These are phyloP conservation scores for Hippopotamus amphibius DNA, from an alignment of 2,113 vertebrate genomes.

Conservation along the genomic window DNA sequence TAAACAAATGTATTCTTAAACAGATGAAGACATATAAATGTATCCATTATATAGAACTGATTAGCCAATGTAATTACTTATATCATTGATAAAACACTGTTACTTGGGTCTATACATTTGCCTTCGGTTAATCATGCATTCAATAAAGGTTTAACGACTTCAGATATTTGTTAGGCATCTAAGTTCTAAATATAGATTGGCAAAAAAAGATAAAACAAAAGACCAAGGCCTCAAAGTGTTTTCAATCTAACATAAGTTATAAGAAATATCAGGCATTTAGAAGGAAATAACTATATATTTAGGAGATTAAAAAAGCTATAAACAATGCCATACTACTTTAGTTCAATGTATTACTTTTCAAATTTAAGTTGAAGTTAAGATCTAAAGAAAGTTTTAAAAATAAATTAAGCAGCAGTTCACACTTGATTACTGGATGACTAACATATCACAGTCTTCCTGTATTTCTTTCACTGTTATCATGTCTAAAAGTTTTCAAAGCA, in stretches of 20 bases:
- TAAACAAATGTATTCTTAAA: not conserved
- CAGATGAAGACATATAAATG: not conserved
- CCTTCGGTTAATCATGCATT: not conserved
- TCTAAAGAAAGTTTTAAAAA: not conserved
- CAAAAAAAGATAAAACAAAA: not conserved
- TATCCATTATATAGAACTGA: not conserved
- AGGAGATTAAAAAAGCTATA: not conserved
- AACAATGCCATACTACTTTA: not conserved
- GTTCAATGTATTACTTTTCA: not conserved
- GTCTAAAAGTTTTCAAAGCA: not conserved
- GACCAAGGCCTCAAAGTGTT: not conserved
- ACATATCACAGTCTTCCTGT: not conserved
- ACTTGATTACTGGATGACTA: not conserved
- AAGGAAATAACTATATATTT: not conserved
- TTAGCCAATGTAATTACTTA: not conserved
- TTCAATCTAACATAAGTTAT: not conserved
- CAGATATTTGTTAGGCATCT: not conserved
- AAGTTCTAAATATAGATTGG: not conserved
- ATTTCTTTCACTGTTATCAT: not conserved
- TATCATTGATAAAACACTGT: not conserved
- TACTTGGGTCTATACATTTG: not conserved
- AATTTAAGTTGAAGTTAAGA: not conserved
- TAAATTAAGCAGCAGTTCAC: not conserved
- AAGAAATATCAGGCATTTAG: not conserved
- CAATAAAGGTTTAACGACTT: not conserved